A percentile compares a stretch with the other conserved stretches of the same genome.
These are phyloP conservation scores for Stegana nigrithorax DNA, from an alignment of 2,888 invertebrate species.

Conservation along the genomic window DNA sequence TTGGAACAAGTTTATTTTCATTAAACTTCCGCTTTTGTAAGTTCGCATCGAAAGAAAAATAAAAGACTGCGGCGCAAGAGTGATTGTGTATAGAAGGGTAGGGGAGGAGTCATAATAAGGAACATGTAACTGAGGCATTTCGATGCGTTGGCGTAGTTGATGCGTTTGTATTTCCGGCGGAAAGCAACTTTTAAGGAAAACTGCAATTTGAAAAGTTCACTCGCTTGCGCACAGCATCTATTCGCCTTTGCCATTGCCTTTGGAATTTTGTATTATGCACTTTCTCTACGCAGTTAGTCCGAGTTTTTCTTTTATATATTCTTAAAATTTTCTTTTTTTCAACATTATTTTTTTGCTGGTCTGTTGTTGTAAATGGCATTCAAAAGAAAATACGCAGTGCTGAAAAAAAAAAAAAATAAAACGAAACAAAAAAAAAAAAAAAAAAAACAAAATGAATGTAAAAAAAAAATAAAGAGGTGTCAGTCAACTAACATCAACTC, in stretches of 20 bases:
- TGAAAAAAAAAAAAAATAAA: slow-evolving; percentile 26
- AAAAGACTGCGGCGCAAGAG: too few relatives aligned
- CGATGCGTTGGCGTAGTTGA: slow-evolving; percentile 52
- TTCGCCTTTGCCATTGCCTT: too few relatives aligned
- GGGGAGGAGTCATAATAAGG: neutral
- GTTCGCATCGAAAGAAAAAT: neutral
- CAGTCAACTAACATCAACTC: neutral
- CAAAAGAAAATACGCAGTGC: neutral
- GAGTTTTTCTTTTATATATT: neutral
- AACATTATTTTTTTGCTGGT: neutral
- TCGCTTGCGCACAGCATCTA: too few relatives aligned
- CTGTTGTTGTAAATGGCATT: neutral
- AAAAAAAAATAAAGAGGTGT: too few relatives aligned
- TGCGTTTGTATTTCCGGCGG: slow-evolving; percentile 58
- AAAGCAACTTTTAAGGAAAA: slow-evolving; percentile 33
- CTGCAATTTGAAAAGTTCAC: slow-evolving; percentile 3
- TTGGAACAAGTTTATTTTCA: slow-evolving; percentile 51
- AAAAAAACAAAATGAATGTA: slow-evolving; percentile 2
- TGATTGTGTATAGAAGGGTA: too few relatives aligned
- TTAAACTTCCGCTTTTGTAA: slow-evolving; percentile 50
- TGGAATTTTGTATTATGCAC: too few relatives aligned
- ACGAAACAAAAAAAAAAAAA: slow-evolving; percentile 9
- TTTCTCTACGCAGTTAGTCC: too few relatives aligned
- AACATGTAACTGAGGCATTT: neutral
- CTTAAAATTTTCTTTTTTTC: too few relatives aligned